Percentiles rank a stretch among this genome's conserved stretches.
Conservation (phyloP, 2,888 invertebrate species). For the Cephonodes hylas region DNA sequence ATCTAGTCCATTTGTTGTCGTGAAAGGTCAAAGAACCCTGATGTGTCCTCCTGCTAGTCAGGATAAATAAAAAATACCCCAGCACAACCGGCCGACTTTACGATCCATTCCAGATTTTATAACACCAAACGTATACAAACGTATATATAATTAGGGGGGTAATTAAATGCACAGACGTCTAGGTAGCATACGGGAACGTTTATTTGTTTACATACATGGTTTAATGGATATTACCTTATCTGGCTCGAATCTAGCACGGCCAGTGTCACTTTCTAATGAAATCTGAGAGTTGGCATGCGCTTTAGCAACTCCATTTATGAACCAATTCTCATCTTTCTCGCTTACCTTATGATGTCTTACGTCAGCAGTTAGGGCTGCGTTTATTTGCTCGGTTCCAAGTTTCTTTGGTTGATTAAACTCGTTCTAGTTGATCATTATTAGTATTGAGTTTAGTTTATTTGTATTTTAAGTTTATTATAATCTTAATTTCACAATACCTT, state of each 20-base stretch:
- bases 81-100: conserved; percentile 55
- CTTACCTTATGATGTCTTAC: too few species aligned
- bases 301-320: not conserved
- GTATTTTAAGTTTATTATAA: too few species aligned
- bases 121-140: conserved; percentile 28
- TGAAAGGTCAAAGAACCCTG: conserved; percentile 62
- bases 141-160: conserved; percentile 12
- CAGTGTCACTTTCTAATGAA: not conserved
- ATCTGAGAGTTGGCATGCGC: not conserved
- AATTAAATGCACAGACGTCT: conserved; percentile 5
- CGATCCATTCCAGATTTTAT: conserved; percentile 59
- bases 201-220: not conserved
- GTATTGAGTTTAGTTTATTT: too few species aligned
- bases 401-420: too few species aligned
- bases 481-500: too few species aligned
- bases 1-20: conserved; percentile 43
- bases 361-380: too few species aligned
- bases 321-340: too few species aligned
- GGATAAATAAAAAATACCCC: conserved; percentile 66
- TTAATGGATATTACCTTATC: conserved; percentile 1
- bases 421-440: too few species aligned
- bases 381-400: not conserved
- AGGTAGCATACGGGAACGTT: not conserved
- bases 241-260: not conserved
- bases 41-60: conserved; percentile 46